Conservation (phyloP, 2,888 invertebrate genomes). For the Melinaea marsaeus region DNA sequence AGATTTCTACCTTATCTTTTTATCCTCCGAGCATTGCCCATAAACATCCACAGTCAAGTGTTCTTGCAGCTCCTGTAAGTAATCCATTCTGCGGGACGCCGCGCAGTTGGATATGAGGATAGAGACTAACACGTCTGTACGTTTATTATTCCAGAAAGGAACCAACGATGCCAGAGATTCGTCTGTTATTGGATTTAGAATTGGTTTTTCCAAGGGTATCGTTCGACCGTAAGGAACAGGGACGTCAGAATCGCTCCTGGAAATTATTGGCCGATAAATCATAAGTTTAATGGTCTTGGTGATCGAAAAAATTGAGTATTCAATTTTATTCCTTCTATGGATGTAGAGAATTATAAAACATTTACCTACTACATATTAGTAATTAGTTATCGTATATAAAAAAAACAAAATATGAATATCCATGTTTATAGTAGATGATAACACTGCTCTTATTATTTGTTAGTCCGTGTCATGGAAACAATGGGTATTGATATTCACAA, state of each 20-base stretch:
- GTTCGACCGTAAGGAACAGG: constrained; percentile 83
- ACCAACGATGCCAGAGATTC: constrained; percentile 40
- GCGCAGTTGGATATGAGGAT: constrained; percentile 79
- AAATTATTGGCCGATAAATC: constrained; percentile 38
- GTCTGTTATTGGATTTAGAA: constrained; percentile 23
- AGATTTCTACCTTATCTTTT: constrained; percentile 36
- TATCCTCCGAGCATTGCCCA: constrained; percentile 71
- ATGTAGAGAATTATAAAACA: neutral
- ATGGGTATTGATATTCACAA: too few relatives aligned
- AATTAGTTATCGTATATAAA: too few relatives aligned
- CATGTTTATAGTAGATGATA: too few relatives aligned
- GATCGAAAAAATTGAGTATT: constrained; percentile 13
- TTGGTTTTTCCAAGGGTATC: constrained; percentile 43
- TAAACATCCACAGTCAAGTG: constrained; percentile 78
- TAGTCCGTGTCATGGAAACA: too few relatives aligned
- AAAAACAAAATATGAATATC: too few relatives aligned
- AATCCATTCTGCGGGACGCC: constrained; percentile 68
- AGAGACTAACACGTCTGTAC: constrained; percentile 65
- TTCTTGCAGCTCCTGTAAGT: constrained; percentile 75
- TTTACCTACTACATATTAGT: neutral
- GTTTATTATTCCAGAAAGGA: constrained; percentile 65
- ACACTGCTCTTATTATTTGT: too few relatives aligned
- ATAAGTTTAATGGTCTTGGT: constrained; percentile 17
- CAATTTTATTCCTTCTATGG: neutral
- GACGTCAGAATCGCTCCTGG: constrained; percentile 80